A percentile compares a stretch with the other conserved stretches of the same genome.
Evolutionary conservation across 2,888 invertebrate species (phyloP).

Genomic region (Sepioteuthis lessoniana): DNA sequence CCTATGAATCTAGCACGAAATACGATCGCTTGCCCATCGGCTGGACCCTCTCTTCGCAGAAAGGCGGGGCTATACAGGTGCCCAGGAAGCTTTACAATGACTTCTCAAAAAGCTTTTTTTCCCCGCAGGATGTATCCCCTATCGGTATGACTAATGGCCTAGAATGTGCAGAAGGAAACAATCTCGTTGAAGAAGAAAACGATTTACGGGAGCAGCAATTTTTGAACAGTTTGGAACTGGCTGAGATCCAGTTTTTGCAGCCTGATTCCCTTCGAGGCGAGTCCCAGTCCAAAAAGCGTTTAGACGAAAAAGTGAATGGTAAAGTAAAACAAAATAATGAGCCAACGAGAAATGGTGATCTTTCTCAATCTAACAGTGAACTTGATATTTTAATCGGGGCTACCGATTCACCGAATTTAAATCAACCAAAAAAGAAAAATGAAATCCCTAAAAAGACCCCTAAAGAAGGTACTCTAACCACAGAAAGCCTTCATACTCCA

Average conservation of each 20-base stretch:
- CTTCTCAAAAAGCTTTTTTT: neutral
- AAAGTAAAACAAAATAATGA: neutral
- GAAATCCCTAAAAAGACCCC: neutral
- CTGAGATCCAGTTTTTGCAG: slow-evolving; percentile 36
- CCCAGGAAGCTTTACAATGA: neutral
- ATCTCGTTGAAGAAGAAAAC: fast-evolving
- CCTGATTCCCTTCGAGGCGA: neutral
- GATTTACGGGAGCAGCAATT: neutral
- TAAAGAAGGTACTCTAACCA: neutral
- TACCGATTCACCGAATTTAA: too few relatives aligned
- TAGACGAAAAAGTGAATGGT: neutral
- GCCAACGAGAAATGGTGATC: neutral
- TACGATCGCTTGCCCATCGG: neutral
- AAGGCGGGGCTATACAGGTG: neutral
- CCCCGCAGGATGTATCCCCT: neutral
- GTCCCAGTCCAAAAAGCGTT: neutral
- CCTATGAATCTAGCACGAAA: neutral
- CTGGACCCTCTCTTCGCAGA: neutral
- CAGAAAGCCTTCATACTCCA: neutral
- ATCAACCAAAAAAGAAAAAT: too few relatives aligned
- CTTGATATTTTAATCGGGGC: neutral
- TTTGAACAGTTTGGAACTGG: neutral
- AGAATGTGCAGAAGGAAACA: neutral
- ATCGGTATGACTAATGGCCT: neutral
- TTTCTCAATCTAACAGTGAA: neutral